Evolutionary conservation across 2,888 invertebrate species (phyloP), one percentile per base, ranked within the genome.

Genomic region (Orthonevra nobilis): DNA sequence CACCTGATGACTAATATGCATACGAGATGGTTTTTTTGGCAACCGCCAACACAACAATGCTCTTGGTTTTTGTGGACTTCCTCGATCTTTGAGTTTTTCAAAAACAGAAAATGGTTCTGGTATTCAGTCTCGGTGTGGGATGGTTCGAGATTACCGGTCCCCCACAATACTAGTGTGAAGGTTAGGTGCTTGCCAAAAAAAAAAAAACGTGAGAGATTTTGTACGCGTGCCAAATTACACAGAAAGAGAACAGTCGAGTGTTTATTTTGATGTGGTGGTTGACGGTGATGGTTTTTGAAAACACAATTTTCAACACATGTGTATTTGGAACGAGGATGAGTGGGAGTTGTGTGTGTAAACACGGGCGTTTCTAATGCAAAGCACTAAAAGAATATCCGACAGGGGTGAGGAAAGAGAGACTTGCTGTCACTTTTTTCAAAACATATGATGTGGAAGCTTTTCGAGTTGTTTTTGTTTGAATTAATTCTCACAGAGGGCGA

Each of bases 221-320:
- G 77, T 64, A 60, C 77, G 77, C 64, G 77, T 77, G 77, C 72
- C 77, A 77, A 77, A 14, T 40, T 6, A 64, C 72, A 70, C 36
- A 52, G 36, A 72, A 28, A 38, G n/a, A n/a, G n/a, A n/a, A n/a
- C n/a, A 34, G 30, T 1, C 9, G 20, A 42, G 26, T 20, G 42
- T 60, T 46, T 73, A 50, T 64, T 58, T 54, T 48, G 38, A 15
- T 63, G 46, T 69, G 46, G 38, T 56, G 44, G 54, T 19, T 23
- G 19, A 10, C 28, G n/a, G n/a, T 42, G 42, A 10, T 46, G 3
- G 36, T 42, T 73, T 58, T 68, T 19, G 36, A 38, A 36, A 64
- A 52, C 26, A 30, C 23, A 44, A 1, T 0, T 44, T n/a, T 3
- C 14, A 28, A 54, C 17, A 23, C 36, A 23, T n/a, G 20, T 36